Evolutionary conservation across 2,797 vertebrate species (phyloP).

Genomic region (Coranthus polyacanthus): DNA sequence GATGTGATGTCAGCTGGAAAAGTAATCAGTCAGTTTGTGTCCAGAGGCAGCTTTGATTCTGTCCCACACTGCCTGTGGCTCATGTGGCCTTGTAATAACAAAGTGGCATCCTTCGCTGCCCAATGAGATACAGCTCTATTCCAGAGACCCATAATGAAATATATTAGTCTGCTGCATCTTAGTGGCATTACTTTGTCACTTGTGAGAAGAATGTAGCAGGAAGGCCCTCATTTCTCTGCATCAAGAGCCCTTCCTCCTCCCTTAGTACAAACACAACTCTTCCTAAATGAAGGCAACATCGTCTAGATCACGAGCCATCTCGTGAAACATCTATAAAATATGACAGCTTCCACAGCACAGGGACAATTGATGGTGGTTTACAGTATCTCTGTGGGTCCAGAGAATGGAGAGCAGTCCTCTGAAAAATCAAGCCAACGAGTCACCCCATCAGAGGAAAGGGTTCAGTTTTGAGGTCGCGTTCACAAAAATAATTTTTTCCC

Average conservation of each 20-base stretch:
- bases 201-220: conserved; percentile 74
- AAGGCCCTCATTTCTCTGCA: conserved; percentile 71
- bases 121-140: conserved; percentile 79
- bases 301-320: conserved; percentile 68
- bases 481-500: conserved; percentile 65
- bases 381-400: conserved; percentile 37
- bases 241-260: conserved; percentile 71
- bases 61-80: conserved; percentile 45
- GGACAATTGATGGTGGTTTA: conserved; percentile 53
- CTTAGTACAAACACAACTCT: conserved; percentile 76
- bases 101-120: conserved; percentile 78
- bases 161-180: conserved; percentile 76
- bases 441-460: conserved; percentile 38
- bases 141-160: conserved; percentile 72
- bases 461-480: conserved; percentile 62
- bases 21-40: conserved; percentile 74
- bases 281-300: conserved; percentile 74
- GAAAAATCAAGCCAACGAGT: conserved; percentile 27
- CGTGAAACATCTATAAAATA: conserved; percentile 75
- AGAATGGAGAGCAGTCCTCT: conserved; percentile 4
- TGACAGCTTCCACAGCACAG: conserved; percentile 52
- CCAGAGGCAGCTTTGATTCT: conserved; percentile 65
- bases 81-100: conserved; percentile 81
- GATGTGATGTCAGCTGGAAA: conserved; percentile 62
- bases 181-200: conserved; percentile 77